Base-by-base conservation (phyloP, 1,140 invertebrate genomes). In the Ganaspis sp. region DNA sequence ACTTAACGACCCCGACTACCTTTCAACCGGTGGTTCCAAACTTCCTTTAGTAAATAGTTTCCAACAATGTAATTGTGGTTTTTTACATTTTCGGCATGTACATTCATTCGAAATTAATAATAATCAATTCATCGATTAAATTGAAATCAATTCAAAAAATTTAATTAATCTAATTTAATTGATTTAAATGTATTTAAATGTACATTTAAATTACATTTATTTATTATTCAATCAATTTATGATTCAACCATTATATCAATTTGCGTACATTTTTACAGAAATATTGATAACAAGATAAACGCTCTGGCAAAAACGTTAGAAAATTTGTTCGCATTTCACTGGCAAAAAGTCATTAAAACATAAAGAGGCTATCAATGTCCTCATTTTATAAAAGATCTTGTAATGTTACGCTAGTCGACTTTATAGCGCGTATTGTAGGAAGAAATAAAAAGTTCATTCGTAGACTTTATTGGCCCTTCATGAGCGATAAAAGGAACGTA, bases 391-490 rank as follows among this genome's bases (percentile, higher is more conserved):
- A 49, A 49, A 49, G 45, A 49, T 17, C n/a, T 49, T 49, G n/a
- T 49, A 49, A 49, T 49, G 26, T 29, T 29, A 64, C 15, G 12
- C 26, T 64, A n/a, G 58, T 64, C 23, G 5, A 64, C 26, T 64
- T 64, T 64, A 64, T 15, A 29, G 23, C 12, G 23, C 12, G 23
- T n/a, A 34, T 64, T 64, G 26, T 64, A 34, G 5, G 29, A 64
- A 64, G 58, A n/a, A 34, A 64, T 29, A 64, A 64, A 64, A 64
- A 64, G 26, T 64, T 26, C 1, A 64, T 64, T 64, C 23, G 12
- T 29, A 1, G 23, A 64, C 58, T 64, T 64, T 64, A 64, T 6
- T n/a, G 58, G 23, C 5, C 58, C 58, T 64, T 64, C 23, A 64
- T 64, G 58, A 64, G 26, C 58, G 23, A 64, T 64, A 64, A 64